Percentiles rank a stretch among this genome's conserved stretches.
These are phyloP conservation scores for Brienomyrus longianalis DNA, from an alignment of 2,113 vertebrate species.

Conservation along the genomic window DNA sequence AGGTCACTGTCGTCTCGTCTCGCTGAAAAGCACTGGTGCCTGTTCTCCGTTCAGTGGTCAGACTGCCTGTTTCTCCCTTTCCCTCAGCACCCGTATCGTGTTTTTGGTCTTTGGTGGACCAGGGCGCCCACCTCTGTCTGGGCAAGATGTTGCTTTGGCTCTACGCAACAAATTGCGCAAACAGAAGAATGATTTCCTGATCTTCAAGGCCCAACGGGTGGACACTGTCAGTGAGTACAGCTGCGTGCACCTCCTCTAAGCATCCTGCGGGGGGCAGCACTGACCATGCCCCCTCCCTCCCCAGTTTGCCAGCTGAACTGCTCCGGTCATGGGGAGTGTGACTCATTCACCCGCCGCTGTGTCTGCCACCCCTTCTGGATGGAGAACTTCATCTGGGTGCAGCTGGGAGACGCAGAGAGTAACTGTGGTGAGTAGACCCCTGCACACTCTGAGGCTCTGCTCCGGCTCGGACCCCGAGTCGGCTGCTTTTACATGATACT, in stretches of 20 bases:
- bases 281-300: not conserved
- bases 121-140: conserved; percentile 79
- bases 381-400: conserved; percentile 88
- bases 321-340: conserved; percentile 85
- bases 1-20: not conserved
- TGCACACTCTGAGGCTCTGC: not conserved
- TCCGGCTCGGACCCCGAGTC: not conserved
- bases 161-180: conserved; percentile 82
- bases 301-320: conserved; percentile 94
- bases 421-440: conserved; percentile 76
- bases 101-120: conserved; percentile 88
- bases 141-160: conserved; percentile 73
- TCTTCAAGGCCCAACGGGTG: conserved; percentile 78
- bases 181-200: conserved; percentile 90
- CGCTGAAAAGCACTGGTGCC: not conserved
- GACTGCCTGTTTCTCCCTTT: not conserved
- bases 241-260: not conserved
- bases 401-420: conserved; percentile 82
- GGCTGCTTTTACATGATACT: not conserved
- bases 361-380: conserved; percentile 96
- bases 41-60: not conserved
- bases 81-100: conserved; percentile 83
- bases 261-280: not conserved
- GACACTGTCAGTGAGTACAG: conserved; percentile 85
- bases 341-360: conserved; percentile 86